phyloP scores from a whole-genome alignment of 1,140 invertebrate species.

The Dinothrombium tinctorium region DNA sequence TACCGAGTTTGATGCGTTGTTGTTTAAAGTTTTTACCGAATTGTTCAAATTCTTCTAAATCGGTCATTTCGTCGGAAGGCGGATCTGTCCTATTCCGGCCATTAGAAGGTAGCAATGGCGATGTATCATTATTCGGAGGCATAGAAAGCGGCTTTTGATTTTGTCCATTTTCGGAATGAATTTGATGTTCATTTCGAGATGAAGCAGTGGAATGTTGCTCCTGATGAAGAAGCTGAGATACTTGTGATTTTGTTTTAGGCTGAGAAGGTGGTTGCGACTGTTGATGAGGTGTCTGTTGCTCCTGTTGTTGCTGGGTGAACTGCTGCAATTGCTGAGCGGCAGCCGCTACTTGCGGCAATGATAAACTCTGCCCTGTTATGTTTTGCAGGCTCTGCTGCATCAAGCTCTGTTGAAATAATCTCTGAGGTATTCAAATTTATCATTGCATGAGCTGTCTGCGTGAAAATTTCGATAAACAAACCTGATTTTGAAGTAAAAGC shows the following conservation, averaged over 20 bases:
- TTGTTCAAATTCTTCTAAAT: conserved; percentile 79
- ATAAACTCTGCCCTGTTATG: conserved; percentile 19
- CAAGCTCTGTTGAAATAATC: conserved; percentile 14
- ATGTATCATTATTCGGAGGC: background rate
- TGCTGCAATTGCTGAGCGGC: conserved; percentile 43
- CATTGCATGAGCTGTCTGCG: background rate
- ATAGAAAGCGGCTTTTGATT: too few relatives aligned
- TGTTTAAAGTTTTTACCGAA: conserved; percentile 93
- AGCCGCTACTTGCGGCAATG: conserved; percentile 44
- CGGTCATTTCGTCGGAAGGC: conserved; percentile 56
- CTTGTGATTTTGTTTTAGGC: too few relatives aligned
- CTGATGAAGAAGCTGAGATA: background rate
- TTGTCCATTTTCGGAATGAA: too few relatives aligned
- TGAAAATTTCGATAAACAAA: conserved; percentile 18
- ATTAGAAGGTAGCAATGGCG: too few relatives aligned
- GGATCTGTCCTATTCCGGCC: conserved; percentile 21
- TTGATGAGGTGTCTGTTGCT: background rate
- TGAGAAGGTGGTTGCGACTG: too few relatives aligned
- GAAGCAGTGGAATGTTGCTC: too few relatives aligned
- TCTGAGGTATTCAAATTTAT: background rate
- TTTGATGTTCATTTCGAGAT: too few relatives aligned
- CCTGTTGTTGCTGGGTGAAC: conserved; percentile 18
- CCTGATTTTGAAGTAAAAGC: conserved; percentile 56
- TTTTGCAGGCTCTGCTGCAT: conserved; percentile 20
- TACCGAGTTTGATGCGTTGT: conserved; percentile 60